Base-by-base conservation (phyloP, 2,113 vertebrate genomes). In the Tetraodon nigroviridis region DNA sequence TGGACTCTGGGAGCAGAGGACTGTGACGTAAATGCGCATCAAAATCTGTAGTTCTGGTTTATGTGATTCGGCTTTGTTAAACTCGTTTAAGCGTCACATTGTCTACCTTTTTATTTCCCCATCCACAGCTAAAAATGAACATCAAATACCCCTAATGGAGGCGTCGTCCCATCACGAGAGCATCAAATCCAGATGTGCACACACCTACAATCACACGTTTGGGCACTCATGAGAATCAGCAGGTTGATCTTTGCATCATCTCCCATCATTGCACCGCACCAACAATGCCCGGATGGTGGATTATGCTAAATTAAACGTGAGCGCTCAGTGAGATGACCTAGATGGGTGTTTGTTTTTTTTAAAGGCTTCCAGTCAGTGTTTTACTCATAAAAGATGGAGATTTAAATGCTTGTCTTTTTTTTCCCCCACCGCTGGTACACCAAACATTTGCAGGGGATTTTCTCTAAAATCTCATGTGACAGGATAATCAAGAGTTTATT, bases 111-210 rank as follows among this genome's bases (percentile, higher is more conserved):
- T 69, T 58, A 67, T 55, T 76, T 74, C 63, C 10, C 50, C 44
- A 19, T 29, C 5, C 0, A 0, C 4, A 6, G 57, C 49, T 80
- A 84, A 70, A 85, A 84, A 81, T 83, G 85, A 55, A 66, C 55
- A 71, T 69, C 61, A 76, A 84, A 82, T 83, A 75, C 71, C 55
- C 49, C 48, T 79, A 82, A 84, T 82, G 77, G 69, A 80, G 51
- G 46, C 63, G 49, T 60, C 49, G 27, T 65, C 27, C 47, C 67
- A 27, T 27, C 58, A 50, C 78, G 74, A 27, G 7, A 60, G 64
- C 32, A 37, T 44, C 49, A 64, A 62, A 77, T 62, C 58, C 64
- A 74, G 53, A 18, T 58, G 27, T 49, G 61, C 24, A 18, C n/a
- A 52, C 20, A 27, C 16, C 54, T 51, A 71, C 15, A 27, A 29